phyloP scores from a whole-genome alignment of 2,797 vertebrate genomes.

The Echiichthys vipera region DNA sequence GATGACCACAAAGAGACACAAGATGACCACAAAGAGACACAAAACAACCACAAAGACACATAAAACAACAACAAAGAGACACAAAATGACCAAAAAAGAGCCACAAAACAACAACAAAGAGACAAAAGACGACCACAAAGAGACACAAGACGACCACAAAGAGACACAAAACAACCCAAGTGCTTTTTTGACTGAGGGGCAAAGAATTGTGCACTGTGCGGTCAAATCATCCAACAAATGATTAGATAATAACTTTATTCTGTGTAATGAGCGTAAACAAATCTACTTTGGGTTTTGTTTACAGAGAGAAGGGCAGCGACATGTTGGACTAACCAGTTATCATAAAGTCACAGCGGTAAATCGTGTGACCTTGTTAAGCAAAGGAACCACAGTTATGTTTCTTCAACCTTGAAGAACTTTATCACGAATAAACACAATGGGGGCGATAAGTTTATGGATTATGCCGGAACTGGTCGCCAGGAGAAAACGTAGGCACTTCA shows the following conservation, averaged over 20 bases:
- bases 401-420: slow-evolving; percentile 59
- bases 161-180: too few species aligned
- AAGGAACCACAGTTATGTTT: slow-evolving; percentile 22
- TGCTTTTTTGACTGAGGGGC: too few species aligned
- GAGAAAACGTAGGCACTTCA: too few species aligned
- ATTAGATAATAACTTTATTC: neutral
- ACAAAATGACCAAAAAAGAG: too few species aligned
- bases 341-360: slow-evolving; percentile 11
- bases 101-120: slow-evolving; percentile 23
- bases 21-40: too few species aligned
- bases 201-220: neutral
- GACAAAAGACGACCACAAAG: too few species aligned
- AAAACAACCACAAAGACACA: too few species aligned
- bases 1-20: too few species aligned
- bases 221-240: neutral
- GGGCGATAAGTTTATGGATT: slow-evolving; percentile 20
- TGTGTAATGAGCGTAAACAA: neutral
- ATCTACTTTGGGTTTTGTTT: neutral
- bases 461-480: too few species aligned
- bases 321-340: neutral
- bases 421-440: slow-evolving; percentile 54
- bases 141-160: too few species aligned
- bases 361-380: slow-evolving; percentile 42
- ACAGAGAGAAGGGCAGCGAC: neutral
- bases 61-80: too few species aligned